Evolutionary conservation across 1,140 invertebrate species (phyloP).

Genomic region (Triops longicaudatus): DNA sequence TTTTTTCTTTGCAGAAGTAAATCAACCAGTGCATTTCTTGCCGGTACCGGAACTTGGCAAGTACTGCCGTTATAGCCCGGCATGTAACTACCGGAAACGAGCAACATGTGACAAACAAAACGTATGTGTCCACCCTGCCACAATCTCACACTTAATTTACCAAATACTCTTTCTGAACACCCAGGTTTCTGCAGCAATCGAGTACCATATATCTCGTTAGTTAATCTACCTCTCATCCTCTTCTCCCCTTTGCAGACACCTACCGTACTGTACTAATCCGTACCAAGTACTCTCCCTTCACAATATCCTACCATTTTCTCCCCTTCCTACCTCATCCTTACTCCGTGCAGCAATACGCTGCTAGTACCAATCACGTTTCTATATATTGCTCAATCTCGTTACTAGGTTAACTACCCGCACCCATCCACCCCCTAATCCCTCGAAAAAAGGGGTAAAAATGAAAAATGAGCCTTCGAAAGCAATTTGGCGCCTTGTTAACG

Average conservation of each 20-base stretch:
- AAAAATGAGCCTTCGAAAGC: neutral
- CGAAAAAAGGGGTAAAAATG: neutral
- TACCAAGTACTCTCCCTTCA: no score
- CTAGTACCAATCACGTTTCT: neutral
- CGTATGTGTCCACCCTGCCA: neutral
- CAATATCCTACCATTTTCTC: neutral
- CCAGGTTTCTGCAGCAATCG: neutral
- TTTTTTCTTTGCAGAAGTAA: neutral
- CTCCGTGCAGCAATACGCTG: neutral
- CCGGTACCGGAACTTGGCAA: neutral
- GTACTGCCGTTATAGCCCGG: neutral
- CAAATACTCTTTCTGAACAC: neutral
- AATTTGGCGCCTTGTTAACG: neutral
- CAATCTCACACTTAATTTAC: neutral
- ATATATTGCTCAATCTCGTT: slow-evolving; percentile 1
- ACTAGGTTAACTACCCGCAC: neutral
- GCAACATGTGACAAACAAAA: neutral
- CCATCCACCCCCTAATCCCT: no score
- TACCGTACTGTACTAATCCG: no score
- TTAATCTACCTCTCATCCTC: no score
- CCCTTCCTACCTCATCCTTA: neutral
- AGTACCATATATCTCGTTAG: neutral
- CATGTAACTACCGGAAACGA: neutral
- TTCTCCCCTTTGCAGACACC: no score
- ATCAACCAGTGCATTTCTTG: neutral